These are phyloP conservation scores for Leptosomus discolor DNA, from an alignment of 2,113 vertebrate genomes.

Conservation along the genomic window DNA sequence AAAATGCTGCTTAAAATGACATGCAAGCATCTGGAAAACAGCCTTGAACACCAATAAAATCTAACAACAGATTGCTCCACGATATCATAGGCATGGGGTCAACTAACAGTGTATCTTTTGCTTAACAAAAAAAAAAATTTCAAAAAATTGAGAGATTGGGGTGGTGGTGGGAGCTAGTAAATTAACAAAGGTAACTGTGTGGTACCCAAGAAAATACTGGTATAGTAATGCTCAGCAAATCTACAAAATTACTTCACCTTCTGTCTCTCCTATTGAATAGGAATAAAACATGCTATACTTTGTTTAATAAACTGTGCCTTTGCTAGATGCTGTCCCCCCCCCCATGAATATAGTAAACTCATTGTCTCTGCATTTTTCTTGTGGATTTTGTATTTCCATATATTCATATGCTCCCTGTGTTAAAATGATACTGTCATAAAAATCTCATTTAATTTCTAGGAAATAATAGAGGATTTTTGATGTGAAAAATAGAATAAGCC, in stretches of 20 bases:
- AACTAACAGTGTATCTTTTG: not conserved
- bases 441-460: not conserved
- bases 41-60: not conserved
- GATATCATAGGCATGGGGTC: not conserved
- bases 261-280: not conserved
- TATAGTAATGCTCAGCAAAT: not conserved
- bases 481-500: not conserved
- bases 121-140: not conserved
- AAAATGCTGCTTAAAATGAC: slow-evolving; percentile 8
- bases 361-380: not conserved
- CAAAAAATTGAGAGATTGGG: not conserved
- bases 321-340: not conserved
- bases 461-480: not conserved
- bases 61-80: not conserved
- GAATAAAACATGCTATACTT: not conserved
- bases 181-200: not conserved
- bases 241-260: not conserved
- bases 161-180: not conserved
- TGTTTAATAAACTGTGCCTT: not conserved
- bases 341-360: not conserved
- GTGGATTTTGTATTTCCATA: not conserved
- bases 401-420: not conserved
- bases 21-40: slow-evolving; percentile 26
- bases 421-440: not conserved
- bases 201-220: not conserved